A percentile compares a stretch with the other conserved stretches of the same genome.
These are phyloP conservation scores for Gisinianus flammeolus DNA, from an alignment of 2,888 invertebrate species.

Conservation along the genomic window DNA sequence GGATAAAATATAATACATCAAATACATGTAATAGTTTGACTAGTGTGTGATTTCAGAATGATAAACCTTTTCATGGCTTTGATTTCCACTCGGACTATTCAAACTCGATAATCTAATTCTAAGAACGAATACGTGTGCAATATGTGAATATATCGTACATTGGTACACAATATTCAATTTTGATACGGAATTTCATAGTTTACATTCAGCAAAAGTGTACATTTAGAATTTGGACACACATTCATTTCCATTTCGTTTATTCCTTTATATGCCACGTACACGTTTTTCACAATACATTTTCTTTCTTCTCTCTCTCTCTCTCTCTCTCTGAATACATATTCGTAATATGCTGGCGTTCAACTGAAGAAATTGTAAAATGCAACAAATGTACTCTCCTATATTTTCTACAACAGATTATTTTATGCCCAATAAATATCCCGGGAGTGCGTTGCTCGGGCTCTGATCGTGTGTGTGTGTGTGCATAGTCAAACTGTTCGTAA, in stretches of 20 bases:
- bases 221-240: too few species aligned
- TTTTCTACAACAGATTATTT: slow-evolving; percentile 5
- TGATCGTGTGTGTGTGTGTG: neutral
- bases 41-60: too few species aligned
- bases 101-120: too few species aligned
- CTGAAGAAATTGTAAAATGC: slow-evolving; percentile 19
- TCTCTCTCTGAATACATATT: neutral
- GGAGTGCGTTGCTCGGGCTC: slow-evolving; percentile 21
- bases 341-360: neutral
- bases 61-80: too few species aligned
- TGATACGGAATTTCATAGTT: neutral
- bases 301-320: neutral
- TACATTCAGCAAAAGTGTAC: too few species aligned
- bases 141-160: too few species aligned
- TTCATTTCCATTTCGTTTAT: neutral
- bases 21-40: too few species aligned
- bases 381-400: neutral
- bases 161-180: neutral
- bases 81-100: too few species aligned
- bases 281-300: neutral
- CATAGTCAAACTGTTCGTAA: slow-evolving; percentile 19
- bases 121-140: too few species aligned
- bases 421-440: slow-evolving; percentile 29
- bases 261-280: neutral
- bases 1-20: too few species aligned